Evolutionary conservation across 2,113 vertebrate genomes (phyloP).

Genomic region (Nibea albiflora): DNA sequence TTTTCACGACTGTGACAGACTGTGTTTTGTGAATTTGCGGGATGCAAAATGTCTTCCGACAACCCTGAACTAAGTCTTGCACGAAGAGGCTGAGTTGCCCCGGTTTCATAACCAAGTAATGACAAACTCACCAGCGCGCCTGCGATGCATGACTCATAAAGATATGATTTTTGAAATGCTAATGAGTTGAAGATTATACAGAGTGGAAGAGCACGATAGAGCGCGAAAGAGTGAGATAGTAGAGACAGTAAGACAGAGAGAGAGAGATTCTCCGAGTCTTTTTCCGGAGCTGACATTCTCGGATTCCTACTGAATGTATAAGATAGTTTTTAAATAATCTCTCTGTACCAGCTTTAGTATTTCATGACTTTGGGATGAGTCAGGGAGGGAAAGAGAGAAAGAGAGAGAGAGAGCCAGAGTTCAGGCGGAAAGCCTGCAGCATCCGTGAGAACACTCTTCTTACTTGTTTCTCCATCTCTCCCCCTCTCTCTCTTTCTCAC

Average conservation of each 20-base stretch:
- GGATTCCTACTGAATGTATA: constrained; percentile 50
- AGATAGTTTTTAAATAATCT: constrained; percentile 75
- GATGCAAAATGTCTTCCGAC: constrained; percentile 40
- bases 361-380: constrained; percentile 75
- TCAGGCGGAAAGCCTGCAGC: constrained; percentile 64
- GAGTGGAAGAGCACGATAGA: constrained; percentile 61
- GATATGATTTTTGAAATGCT: constrained; percentile 80
- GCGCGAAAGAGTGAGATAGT: constrained; percentile 54
- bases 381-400: constrained; percentile 52
- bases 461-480: constrained; percentile 40
- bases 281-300: constrained; percentile 50
- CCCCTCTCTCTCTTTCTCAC: not conserved
- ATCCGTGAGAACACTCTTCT: constrained; percentile 28
- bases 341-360: constrained; percentile 65
- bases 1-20: constrained; percentile 21
- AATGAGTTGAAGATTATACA: constrained; percentile 78
- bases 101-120: constrained; percentile 68
- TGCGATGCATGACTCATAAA: constrained; percentile 76
- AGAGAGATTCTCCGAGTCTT: constrained; percentile 43
- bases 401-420: constrained; percentile 36
- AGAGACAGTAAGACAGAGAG: constrained; percentile 59
- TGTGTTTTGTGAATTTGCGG: constrained; percentile 49
- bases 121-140: constrained; percentile 70
- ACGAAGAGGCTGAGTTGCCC: constrained; percentile 51
- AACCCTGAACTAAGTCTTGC: constrained; percentile 54